Percentiles rank a stretch among this genome's conserved stretches.
phyloP scores from a whole-genome alignment of 1,140 invertebrate genomes.

The Philaenus spumarius region DNA sequence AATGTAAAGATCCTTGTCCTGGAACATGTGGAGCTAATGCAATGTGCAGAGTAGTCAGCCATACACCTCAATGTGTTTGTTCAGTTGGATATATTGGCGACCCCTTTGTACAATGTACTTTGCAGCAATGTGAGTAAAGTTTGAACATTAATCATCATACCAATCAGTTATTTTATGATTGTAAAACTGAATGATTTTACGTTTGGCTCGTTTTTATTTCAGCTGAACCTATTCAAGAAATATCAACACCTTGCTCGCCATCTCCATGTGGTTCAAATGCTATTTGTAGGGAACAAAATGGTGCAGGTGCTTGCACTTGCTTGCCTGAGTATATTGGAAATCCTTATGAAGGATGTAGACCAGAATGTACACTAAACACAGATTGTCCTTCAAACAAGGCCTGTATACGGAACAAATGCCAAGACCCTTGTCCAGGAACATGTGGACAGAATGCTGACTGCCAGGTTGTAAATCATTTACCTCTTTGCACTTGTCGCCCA shows the following conservation, averaged over 20 bases:
- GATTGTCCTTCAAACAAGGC: conserved; percentile 60
- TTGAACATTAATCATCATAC: not conserved
- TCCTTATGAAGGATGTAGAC: conserved; percentile 52
- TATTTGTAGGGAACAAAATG: conserved; percentile 66
- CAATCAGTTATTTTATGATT: no score
- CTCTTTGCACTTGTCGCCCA: conserved; percentile 47
- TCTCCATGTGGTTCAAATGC: conserved; percentile 75
- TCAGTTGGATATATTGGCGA: conserved; percentile 38
- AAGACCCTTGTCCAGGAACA: conserved; percentile 55
- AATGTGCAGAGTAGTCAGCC: conserved; percentile 49
- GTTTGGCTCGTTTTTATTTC: conserved; percentile 20
- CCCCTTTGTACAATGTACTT: conserved; percentile 33
- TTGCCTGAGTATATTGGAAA: conserved; percentile 46
- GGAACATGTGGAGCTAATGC: conserved; percentile 52
- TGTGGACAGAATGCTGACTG: conserved; percentile 50
- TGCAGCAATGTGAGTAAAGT: not conserved
- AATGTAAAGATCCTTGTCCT: conserved; percentile 54
- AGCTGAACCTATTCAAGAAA: conserved; percentile 31
- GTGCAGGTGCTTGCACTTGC: conserved; percentile 55
- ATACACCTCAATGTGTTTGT: conserved; percentile 49
- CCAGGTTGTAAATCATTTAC: conserved; percentile 47
- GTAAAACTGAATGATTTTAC: conserved; percentile 13
- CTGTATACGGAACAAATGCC: conserved; percentile 61
- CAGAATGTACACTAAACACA: conserved; percentile 58
- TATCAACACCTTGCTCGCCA: conserved; percentile 55